These are phyloP conservation scores for Microhierax caerulescens DNA, from an alignment of 2,797 vertebrate genomes.

Conservation along the genomic window DNA sequence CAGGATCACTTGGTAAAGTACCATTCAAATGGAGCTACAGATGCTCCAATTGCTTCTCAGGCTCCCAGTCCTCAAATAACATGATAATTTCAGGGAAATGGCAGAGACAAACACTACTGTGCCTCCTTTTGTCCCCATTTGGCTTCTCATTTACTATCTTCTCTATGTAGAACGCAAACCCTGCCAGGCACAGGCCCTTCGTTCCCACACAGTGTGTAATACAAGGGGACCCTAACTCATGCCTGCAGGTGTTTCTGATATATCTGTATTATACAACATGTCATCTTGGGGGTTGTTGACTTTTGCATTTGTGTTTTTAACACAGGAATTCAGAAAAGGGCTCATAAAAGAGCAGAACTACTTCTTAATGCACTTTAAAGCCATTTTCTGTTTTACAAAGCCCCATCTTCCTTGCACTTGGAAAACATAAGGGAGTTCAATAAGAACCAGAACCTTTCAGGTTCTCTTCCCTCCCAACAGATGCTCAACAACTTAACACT, in stretches of 20 bases:
- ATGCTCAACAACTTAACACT: background rate
- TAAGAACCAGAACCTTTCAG: background rate
- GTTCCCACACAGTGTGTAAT: accelerated
- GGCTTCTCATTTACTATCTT: background rate
- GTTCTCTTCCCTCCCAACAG: background rate
- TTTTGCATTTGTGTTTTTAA: background rate
- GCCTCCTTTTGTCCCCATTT: background rate
- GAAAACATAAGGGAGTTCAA: background rate
- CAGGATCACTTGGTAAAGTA: background rate
- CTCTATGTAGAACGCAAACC: background rate
- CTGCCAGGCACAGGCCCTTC: background rate
- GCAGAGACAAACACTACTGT: background rate
- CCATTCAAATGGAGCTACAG: background rate
- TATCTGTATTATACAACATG: background rate
- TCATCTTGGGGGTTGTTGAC: background rate
- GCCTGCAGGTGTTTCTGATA: background rate
- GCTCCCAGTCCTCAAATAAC: background rate
- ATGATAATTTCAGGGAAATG: background rate
- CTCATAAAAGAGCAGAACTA: background rate
- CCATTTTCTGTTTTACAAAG: background rate
- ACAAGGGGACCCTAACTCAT: background rate
- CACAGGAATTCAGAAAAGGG: background rate
- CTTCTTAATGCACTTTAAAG: background rate
- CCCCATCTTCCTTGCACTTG: background rate
- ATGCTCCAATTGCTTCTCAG: background rate